These are phyloP conservation scores for Metopia argyrocephala DNA, from an alignment of 2,888 invertebrate genomes.

Conservation along the genomic window DNA sequence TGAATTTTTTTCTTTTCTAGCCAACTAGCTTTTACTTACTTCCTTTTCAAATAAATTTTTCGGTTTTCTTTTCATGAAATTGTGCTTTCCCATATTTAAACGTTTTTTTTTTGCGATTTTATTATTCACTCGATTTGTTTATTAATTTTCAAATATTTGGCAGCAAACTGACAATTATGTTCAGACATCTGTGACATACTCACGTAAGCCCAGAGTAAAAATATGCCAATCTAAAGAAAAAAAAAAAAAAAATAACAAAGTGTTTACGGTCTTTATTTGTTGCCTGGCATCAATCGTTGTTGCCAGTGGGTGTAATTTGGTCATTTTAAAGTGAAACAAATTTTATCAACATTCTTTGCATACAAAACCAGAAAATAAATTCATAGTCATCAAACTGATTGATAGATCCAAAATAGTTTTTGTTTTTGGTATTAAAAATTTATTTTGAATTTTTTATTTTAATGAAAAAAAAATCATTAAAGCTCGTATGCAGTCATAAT, in stretches of 20 bases:
- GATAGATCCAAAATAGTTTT: constrained; percentile 8
- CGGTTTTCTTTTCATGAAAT: neutral
- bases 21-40: constrained; percentile 10
- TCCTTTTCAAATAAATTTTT: neutral
- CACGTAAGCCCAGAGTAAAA: constrained; percentile 47
- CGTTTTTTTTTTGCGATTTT: neutral
- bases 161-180: constrained; percentile 12
- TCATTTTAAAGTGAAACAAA: constrained; percentile 18
- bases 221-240: constrained; percentile 35
- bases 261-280: neutral
- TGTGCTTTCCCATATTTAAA: too few relatives aligned
- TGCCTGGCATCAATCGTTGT: neutral
- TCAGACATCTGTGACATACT: constrained; percentile 52
- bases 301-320: constrained; percentile 51
- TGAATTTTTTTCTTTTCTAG: constrained; percentile 18
- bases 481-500: too few relatives aligned
- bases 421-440: neutral
- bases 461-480: too few relatives aligned
- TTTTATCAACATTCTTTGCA: constrained; percentile 23
- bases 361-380: constrained; percentile 7
- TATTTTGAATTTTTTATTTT: neutral
- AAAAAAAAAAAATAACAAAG: neutral
- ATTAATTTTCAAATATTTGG: constrained; percentile 9
- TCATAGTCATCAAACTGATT: constrained; percentile 34
- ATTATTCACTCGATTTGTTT: neutral